Base-by-base conservation (phyloP, 2,888 invertebrate species). In the Stictocephala bisonia region DNA sequence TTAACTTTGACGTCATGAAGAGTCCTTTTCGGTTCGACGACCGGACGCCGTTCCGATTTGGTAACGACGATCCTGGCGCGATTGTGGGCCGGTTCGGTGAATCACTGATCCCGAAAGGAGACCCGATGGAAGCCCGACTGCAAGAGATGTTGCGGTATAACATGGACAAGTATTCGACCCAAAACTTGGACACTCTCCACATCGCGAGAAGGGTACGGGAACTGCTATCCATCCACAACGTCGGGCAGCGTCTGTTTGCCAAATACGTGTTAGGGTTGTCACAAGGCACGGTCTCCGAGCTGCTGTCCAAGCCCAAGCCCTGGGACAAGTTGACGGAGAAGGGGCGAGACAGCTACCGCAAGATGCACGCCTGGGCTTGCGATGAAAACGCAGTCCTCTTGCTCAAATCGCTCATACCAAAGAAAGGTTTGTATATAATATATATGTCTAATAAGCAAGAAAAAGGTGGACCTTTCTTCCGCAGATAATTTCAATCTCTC, bases 321-420 rank as follows among this genome's bases (percentile, higher is more conserved):
- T 99, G 99, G 99, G 97, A 98, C 87, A 99, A 99, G 86, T 88
- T 99, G 83, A 99, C 99, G 73, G 99, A 99, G 87, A 99, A 99
- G 85, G 99, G 99, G 35, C 88, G 99, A 71, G 99, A 99, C 87
- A 98, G 98, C 81, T 99, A 99, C 87, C 88, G 99, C 82, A 98
- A 99, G 87, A 99, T 99, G 97, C 97, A 98, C 86, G 96, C 96
- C 81, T 99, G 99, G 99, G 96, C 98, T 79, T 94, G 94, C 85
- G 99, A 99, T 87, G 97, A 98, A 83, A 93, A 94, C 82, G 97
- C 99, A 82, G 95, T 99, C 82, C 90, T 96, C 88, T 92, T 98
- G 81, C 91, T 99, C 84, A 99, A 99, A 87, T 95, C 97, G 79
- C 92, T 99, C 84, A 97, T 98, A 87, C 96, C 96, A 84, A 96